These are phyloP conservation scores for Euura saliciscinereae DNA, from an alignment of 1,140 invertebrate genomes.

Conservation along the genomic window DNA sequence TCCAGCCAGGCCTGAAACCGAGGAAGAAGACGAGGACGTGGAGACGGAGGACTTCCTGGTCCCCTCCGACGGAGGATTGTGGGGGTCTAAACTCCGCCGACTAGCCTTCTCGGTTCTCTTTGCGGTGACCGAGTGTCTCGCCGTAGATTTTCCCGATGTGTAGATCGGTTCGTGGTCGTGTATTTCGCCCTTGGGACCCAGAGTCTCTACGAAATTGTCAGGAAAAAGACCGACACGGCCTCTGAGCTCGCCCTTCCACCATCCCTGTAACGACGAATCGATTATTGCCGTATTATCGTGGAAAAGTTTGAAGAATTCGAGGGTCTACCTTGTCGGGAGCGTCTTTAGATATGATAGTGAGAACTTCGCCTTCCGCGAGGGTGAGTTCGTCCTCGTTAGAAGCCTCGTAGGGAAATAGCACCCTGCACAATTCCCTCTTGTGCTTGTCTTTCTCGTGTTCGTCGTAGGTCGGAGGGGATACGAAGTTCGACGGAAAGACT, in stretches of 20 bases:
- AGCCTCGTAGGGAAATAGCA: slow-evolving; percentile 88
- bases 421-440: slow-evolving; percentile 77
- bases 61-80: slow-evolving; percentile 17
- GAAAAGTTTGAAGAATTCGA: not conserved
- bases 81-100: slow-evolving; percentile 46
- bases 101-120: slow-evolving; percentile 49
- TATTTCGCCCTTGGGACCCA: slow-evolving; percentile 46
- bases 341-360: slow-evolving; percentile 85
- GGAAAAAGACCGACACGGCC: slow-evolving; percentile 93
- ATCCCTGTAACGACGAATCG: slow-evolving; percentile 63
- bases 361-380: slow-evolving; percentile 87
- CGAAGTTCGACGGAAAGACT: slow-evolving; percentile 94
- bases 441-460: slow-evolving; percentile 38
- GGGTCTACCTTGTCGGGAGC: slow-evolving; percentile 76
- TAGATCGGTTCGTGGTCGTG: slow-evolving; percentile 39
- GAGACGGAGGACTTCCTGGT: slow-evolving; percentile 17
- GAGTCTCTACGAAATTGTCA: slow-evolving; percentile 91
- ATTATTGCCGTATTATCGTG: slow-evolving; percentile 9
- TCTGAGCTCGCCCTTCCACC: slow-evolving; percentile 95
- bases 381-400: slow-evolving; percentile 94
- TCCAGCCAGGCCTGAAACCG: slow-evolving; percentile 19
- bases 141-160: slow-evolving; percentile 19
- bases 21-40: slow-evolving; percentile 24
- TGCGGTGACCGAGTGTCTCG: slow-evolving; percentile 34
- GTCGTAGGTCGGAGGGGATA: slow-evolving; percentile 55